Evolutionary conservation across 2,113 vertebrate genomes (phyloP), one percentile per base, ranked within the genome.

Genomic region (Theropithecus gelada): DNA sequence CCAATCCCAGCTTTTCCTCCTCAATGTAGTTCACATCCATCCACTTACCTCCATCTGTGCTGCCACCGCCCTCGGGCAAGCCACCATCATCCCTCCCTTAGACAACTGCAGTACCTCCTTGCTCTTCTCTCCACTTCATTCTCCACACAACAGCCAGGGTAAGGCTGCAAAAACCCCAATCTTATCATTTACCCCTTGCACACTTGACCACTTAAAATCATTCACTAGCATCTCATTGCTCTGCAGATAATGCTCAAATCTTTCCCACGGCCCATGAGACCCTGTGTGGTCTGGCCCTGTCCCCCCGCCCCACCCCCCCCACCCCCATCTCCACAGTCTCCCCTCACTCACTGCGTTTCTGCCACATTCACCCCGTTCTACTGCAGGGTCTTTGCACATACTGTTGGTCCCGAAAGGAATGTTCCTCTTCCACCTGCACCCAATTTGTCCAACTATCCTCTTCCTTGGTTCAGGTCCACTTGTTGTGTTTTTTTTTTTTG

Each of bases 251-350:
- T 61, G 30, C 30, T 18, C 40, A 72, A 88, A 38, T 73, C 78
- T 48, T 73, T 32, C 50, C 75, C 25, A 18, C 35, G 72, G 23
- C 48, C 72, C 8, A 0, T 6, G 30, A 73, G 55, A 64, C 25
- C 48, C 16, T 57, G 1, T 43, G 38, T 1, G 22, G 20, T 55
- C 43, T 86, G 59, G 32, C 22, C 30, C 45, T 66, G 27, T 20
- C 35, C 22, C 25, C 50, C 3, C 2, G 0, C 9, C 45, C 18
- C 14, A 43, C 22, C 16, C n/a, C 45, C 22, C 16, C n/a, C 45
- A 10, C 20, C 27, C 17, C 18, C 14, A 8, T 84, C 72, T 57
- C 38, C 40, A 14, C 3, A 45, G 16, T 48, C 43, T 40, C 30
- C 70, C 30, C n/a, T 76, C 23, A 4, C 30, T 48, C 45, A 45